These are phyloP conservation scores for Cyanocitta stelleri DNA, from an alignment of 2,113 vertebrate genomes.

Conservation along the genomic window DNA sequence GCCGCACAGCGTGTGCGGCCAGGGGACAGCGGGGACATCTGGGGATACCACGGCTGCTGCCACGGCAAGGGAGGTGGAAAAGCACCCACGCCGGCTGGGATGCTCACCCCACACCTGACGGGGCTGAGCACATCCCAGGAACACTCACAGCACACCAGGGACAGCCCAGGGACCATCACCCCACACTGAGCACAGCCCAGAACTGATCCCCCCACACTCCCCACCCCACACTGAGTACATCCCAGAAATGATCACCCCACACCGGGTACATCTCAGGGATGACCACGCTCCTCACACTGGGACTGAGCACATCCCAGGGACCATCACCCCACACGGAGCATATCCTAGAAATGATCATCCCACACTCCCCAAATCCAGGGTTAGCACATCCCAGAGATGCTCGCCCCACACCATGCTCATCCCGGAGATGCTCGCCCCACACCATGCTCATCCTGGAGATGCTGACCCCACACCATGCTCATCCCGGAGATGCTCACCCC, in stretches of 20 bases:
- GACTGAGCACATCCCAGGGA: background rate
- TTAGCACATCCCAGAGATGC: background rate
- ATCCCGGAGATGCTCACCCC: background rate
- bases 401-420: background rate
- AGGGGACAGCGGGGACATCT: background rate
- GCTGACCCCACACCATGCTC: background rate
- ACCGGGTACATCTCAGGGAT: no score
- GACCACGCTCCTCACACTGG: background rate
- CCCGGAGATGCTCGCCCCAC: background rate
- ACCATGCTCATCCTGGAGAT: background rate
- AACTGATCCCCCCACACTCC: background rate
- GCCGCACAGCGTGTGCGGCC: fast-evolving
- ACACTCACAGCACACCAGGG: no score
- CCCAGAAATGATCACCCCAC: background rate
- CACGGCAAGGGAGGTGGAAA: background rate
- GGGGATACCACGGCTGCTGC: background rate
- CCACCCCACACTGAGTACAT: background rate
- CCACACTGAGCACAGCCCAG: background rate
- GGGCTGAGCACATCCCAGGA: no score
- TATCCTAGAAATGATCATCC: background rate
- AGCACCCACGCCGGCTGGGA: fast-evolving
- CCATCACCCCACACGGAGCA: fast-evolving
- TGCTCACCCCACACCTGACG: fast-evolving
- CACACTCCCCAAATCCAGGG: background rate
- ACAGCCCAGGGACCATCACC: no score